These are phyloP conservation scores for Chelonus insularis DNA, from an alignment of 1,140 invertebrate genomes.

Conservation along the genomic window DNA sequence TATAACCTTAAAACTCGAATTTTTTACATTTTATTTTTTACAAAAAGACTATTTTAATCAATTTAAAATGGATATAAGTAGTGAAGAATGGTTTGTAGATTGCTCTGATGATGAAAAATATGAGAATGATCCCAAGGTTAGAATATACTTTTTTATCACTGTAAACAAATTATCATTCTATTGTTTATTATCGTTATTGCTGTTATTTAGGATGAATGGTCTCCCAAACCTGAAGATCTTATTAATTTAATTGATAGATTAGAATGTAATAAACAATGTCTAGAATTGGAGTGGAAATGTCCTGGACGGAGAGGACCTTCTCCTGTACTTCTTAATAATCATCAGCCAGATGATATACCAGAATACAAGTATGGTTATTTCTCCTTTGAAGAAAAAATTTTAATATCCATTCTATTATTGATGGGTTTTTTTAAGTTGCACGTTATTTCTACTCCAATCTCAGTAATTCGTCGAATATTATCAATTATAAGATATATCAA, in stretches of 20 bases:
- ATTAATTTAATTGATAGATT: slow-evolving; percentile 63
- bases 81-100: slow-evolving; percentile 61
- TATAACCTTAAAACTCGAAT: too few species aligned
- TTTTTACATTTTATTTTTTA: too few species aligned
- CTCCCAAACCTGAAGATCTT: slow-evolving; percentile 58
- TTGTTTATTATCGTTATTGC: slow-evolving; percentile 22
- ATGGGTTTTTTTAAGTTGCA: slow-evolving; percentile 16
- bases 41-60: too few species aligned
- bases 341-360: slow-evolving; percentile 46
- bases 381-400: background rate
- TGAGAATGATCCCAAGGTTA: slow-evolving; percentile 49
- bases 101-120: slow-evolving; percentile 68
- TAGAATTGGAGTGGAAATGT: slow-evolving; percentile 67
- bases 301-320: slow-evolving; percentile 65
- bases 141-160: slow-evolving; percentile 6
- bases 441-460: too few species aligned
- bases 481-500: too few species aligned
- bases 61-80: slow-evolving; percentile 54
- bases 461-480: too few species aligned
- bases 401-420: too few species aligned
- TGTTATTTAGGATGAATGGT: slow-evolving; percentile 47
- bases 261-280: slow-evolving; percentile 59
- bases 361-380: slow-evolving; percentile 50
- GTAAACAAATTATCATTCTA: background rate
- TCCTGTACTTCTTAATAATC: slow-evolving; percentile 54